Percentiles rank a stretch among this genome's conserved stretches.
Conservation (phyloP, 2,888 invertebrate genomes). For the Strigamia crassipes region DNA sequence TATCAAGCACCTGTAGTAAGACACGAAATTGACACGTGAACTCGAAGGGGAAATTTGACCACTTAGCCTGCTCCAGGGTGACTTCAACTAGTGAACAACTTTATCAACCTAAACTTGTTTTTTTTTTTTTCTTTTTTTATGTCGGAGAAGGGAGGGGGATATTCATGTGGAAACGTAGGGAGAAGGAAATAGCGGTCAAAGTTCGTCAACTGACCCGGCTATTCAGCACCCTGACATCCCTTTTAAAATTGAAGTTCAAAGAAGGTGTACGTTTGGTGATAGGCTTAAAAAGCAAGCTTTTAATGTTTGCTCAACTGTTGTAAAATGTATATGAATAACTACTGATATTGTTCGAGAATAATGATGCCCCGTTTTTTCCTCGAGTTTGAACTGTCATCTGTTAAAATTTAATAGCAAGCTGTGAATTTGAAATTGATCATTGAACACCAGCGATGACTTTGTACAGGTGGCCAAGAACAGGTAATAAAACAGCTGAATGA, state of each 20-base stretch:
- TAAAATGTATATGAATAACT: too few species aligned
- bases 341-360: too few species aligned
- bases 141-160: too few species aligned
- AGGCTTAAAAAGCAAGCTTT: not conserved
- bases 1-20: not conserved
- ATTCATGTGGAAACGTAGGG: not conserved
- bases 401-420: constrained; percentile 12
- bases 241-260: not conserved
- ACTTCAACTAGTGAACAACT: not conserved
- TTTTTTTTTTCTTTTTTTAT: too few species aligned
- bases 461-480: constrained; percentile 36
- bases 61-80: not conserved
- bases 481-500: constrained; percentile 38
- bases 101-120: not conserved
- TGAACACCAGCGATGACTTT: constrained; percentile 14
- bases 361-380: not conserved
- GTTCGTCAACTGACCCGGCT: not conserved
- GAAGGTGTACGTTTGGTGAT: not conserved
- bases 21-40: not conserved
- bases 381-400: not conserved
- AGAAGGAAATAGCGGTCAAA: not conserved
- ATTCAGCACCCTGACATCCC: not conserved
- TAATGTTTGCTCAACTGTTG: not conserved
- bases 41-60: constrained; percentile 14
- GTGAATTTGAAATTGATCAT: constrained; percentile 35